These are phyloP conservation scores for Ephydatia muelleri DNA, from an alignment of 37 sponge, comb jelly and placozoan genomes.

Conservation along the genomic window DNA sequence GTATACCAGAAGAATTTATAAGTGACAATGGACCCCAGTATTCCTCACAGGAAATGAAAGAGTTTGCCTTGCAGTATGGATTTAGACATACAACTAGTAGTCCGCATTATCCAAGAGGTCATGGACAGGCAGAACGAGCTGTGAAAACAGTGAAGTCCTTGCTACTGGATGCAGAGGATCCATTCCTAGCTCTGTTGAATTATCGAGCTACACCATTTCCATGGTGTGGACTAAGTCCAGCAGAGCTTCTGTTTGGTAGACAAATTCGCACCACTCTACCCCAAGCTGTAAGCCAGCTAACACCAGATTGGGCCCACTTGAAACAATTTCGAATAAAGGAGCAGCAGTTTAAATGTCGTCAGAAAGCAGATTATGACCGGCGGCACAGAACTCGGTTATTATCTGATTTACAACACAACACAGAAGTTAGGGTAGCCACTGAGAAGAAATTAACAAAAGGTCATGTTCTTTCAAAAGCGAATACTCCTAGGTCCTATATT, in stretches of 20 bases:
- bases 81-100: constrained; percentile 38
- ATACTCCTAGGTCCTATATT: too few relatives aligned
- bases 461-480: too few relatives aligned
- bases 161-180: constrained; percentile 22
- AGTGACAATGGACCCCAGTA: constrained; percentile 43
- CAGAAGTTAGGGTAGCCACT: too few relatives aligned
- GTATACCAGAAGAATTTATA: constrained; percentile 34
- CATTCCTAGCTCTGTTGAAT: constrained; percentile 36
- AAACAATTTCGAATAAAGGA: neutral
- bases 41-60: constrained; percentile 10
- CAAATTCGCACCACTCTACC: constrained; percentile 44
- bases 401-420: too few relatives aligned
- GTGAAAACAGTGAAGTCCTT: constrained; percentile 53
- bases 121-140: constrained; percentile 53
- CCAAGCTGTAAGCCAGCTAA: constrained; percentile 19
- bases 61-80: constrained; percentile 23
- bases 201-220: constrained; percentile 60
- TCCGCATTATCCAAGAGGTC: constrained; percentile 51
- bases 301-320: constrained; percentile 1
- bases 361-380: too few relatives aligned
- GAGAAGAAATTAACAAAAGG: too few relatives aligned
- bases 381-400: too few relatives aligned
- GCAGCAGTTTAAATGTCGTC: constrained; percentile 1
- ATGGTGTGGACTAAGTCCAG: constrained; percentile 56
- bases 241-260: constrained; percentile 54